Evolutionary conservation across 2,888 invertebrate species (phyloP).

Genomic region (Lomographa bimaculata): DNA sequence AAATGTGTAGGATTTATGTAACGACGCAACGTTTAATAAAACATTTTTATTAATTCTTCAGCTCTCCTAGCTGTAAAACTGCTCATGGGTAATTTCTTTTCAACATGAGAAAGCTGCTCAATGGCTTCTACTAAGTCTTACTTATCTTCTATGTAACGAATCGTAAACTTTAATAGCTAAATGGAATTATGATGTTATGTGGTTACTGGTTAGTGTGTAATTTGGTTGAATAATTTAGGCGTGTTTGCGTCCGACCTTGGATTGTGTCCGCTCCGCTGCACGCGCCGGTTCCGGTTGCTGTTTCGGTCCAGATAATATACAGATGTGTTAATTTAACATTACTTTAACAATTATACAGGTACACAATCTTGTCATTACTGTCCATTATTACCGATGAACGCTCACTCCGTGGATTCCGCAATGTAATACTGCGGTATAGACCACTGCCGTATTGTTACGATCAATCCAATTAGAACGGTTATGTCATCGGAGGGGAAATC

Average conservation of each 20-base stretch:
- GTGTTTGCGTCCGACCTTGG: constrained; percentile 66
- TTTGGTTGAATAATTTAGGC: constrained; percentile 52
- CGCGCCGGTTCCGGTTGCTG: constrained; percentile 64
- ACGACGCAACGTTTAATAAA: too few species aligned
- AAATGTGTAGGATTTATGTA: too few species aligned
- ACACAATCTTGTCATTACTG: constrained; percentile 29
- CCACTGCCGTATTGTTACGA: constrained; percentile 26
- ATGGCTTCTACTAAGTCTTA: constrained; percentile 6
- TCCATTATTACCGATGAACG: constrained; percentile 24
- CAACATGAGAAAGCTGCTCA: constrained; percentile 16
- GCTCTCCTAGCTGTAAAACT: constrained; percentile 6
- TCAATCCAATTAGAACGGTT: constrained; percentile 32
- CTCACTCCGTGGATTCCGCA: constrained; percentile 11
- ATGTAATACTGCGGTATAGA: constrained; percentile 17
- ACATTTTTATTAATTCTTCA: too few species aligned
- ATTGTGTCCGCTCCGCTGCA: constrained; percentile 58
- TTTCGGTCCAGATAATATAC: constrained; percentile 63
- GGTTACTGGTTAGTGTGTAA: constrained; percentile 40
- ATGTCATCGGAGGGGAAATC: constrained; percentile 32
- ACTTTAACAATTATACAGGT: constrained; percentile 37
- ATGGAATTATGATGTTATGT: constrained; percentile 34
- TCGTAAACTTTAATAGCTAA: constrained; percentile 18
- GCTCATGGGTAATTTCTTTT: too few species aligned
- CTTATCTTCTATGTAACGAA: constrained; percentile 1
- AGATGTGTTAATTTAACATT: constrained; percentile 56